phyloP scores from a whole-genome alignment of 2,113 vertebrate genomes.

The Mormoops blainvillei region DNA sequence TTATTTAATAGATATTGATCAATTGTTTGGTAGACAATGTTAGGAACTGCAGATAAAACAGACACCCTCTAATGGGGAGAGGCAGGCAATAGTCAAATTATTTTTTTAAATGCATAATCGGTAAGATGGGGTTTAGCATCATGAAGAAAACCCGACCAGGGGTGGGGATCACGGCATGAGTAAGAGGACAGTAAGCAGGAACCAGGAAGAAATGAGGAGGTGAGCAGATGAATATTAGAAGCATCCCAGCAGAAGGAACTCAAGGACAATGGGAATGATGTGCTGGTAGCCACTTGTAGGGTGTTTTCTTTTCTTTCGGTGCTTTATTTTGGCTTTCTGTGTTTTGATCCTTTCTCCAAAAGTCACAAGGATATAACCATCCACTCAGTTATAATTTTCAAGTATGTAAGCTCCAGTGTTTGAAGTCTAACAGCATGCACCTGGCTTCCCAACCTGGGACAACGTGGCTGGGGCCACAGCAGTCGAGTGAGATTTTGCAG shows the following conservation, averaged over 20 bases:
- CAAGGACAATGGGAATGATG: background rate
- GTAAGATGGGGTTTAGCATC: too few relatives aligned
- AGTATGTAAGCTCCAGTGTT: fast-evolving
- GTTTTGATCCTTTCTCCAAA: background rate
- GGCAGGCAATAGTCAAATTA: background rate
- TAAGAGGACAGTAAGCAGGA: fast-evolving
- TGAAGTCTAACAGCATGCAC: too few relatives aligned
- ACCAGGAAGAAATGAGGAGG: background rate
- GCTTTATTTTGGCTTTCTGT: background rate
- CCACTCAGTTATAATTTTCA: background rate
- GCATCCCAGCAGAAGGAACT: background rate
- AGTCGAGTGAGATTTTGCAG: background rate
- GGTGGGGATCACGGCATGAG: background rate
- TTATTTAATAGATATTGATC: background rate
- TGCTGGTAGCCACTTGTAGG: too few relatives aligned
- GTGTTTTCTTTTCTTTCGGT: too few relatives aligned
- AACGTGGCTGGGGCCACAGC: too few relatives aligned
- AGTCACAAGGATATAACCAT: background rate
- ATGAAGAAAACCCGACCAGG: fast-evolving
- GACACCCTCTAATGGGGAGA: background rate
- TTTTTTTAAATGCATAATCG: fast-evolving
- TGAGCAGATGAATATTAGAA: too few relatives aligned
- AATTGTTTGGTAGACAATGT: background rate
- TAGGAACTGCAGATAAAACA: background rate
- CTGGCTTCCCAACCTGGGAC: background rate